phyloP scores from a whole-genome alignment of 2,797 vertebrate species.

The Ctenochaetus hawaiiensis region DNA sequence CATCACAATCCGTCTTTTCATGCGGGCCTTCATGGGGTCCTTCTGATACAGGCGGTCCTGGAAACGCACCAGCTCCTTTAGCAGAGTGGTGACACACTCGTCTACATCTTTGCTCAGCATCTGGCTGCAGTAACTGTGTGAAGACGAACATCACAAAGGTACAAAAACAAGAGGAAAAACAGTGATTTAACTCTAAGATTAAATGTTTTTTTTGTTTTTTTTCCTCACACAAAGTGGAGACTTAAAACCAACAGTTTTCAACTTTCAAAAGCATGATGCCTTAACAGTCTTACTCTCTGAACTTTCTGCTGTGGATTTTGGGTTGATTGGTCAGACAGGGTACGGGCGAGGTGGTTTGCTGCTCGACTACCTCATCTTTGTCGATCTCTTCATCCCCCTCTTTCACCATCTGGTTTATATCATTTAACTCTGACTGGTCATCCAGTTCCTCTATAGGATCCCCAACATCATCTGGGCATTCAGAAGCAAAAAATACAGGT shows the following conservation, averaged over 20 bases:
- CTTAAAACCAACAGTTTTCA: background rate
- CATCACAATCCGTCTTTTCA: constrained; percentile 96
- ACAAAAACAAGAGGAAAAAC: background rate
- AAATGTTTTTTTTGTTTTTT: background rate
- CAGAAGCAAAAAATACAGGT: constrained; percentile 9
- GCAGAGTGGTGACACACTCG: constrained; percentile 90
- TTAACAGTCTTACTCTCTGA: constrained; percentile 92
- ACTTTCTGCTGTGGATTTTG: constrained; percentile 97
- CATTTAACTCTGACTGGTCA: constrained; percentile 38
- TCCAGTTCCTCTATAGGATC: constrained; percentile 40
- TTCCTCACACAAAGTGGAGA: background rate
- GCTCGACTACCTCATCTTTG: constrained; percentile 35
- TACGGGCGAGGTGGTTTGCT: constrained; percentile 22
- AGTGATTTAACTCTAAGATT: background rate
- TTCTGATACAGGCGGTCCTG: constrained; percentile 98
- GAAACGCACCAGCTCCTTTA: constrained; percentile 96
- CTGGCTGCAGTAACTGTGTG: constrained; percentile 94
- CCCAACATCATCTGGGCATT: constrained; percentile 45
- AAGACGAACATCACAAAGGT: constrained; percentile 1
- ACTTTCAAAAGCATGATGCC: background rate
- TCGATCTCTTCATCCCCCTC: constrained; percentile 35
- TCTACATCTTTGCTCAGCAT: constrained; percentile 97
- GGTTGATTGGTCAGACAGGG: constrained; percentile 64
- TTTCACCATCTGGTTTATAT: constrained; percentile 2
- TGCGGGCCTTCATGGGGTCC: constrained; percentile 96